Conservation (phyloP, 2,797 vertebrate species). For the Amniataba percoides region DNA sequence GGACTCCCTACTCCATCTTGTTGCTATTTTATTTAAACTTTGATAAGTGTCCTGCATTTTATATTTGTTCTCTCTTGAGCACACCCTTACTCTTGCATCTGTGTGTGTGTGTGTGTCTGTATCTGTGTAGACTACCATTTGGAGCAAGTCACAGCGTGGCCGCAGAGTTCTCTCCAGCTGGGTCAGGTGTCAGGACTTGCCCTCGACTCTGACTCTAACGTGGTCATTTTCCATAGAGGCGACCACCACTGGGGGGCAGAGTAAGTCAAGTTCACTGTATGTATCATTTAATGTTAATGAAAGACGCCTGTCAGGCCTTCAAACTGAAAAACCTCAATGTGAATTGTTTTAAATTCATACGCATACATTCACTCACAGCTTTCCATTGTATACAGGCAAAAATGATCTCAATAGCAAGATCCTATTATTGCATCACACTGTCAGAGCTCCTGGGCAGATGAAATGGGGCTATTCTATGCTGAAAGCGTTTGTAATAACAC, state of each 20-base stretch:
- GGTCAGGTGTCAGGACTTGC: slow-evolving; percentile 96
- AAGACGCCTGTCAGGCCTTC: neutral
- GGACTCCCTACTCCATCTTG: no score
- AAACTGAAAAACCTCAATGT: no score
- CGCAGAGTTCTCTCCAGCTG: slow-evolving; percentile 87
- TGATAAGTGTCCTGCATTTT: no score
- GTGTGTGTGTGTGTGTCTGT: slow-evolving; percentile 26
- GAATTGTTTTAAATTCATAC: neutral
- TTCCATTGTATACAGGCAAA: neutral
- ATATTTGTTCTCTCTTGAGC: no score
- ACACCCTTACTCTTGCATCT: neutral
- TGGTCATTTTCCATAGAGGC: slow-evolving; percentile 96
- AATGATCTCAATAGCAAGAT: neutral
- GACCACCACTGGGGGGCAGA: slow-evolving; percentile 92
- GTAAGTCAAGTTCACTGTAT: slow-evolving; percentile 81
- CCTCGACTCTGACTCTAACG: slow-evolving; percentile 90
- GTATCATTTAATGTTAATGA: neutral
- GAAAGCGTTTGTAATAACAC: neutral
- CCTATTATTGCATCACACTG: neutral
- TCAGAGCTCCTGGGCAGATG: neutral
- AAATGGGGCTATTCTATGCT: neutral
- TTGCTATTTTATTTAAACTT: no score
- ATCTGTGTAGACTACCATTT: slow-evolving; percentile 87
- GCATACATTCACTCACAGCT: neutral
- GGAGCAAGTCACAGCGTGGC: slow-evolving; percentile 90